These are phyloP conservation scores for Triplophysa tibetana DNA, from an alignment of 2,113 vertebrate species.

Conservation along the genomic window DNA sequence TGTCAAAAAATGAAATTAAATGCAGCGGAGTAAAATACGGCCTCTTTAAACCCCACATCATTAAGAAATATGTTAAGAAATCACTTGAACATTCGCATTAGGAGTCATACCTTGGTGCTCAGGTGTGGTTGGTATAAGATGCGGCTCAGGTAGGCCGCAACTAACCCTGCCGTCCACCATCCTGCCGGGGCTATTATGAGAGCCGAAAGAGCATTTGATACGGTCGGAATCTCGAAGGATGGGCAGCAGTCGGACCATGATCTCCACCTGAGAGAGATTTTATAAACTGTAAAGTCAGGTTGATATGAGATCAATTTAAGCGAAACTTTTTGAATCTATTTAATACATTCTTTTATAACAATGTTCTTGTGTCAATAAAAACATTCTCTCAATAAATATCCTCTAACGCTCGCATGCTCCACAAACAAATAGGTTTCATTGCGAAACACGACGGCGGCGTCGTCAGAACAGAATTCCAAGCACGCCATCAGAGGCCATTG, in stretches of 20 bases:
- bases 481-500: constrained; percentile 23
- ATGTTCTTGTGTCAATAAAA: neutral
- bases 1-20: neutral
- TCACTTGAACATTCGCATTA: too few relatives aligned
- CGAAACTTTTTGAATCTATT: too few relatives aligned
- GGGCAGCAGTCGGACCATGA: constrained; percentile 70
- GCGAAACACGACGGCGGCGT: constrained; percentile 3
- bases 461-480: constrained; percentile 3
- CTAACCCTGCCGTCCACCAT: constrained; percentile 67
- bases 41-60: neutral
- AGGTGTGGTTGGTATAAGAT: constrained; percentile 65
- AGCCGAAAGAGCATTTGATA: constrained; percentile 62
- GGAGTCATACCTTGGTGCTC: constrained; percentile 61
- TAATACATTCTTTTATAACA: neutral
- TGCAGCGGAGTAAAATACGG: neutral
- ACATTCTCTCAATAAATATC: neutral
- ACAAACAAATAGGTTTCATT: neutral
- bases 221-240: constrained; percentile 62
- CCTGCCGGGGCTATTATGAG: constrained; percentile 51
- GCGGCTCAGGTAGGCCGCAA: constrained; percentile 65
- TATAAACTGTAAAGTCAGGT: neutral
- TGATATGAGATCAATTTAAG: neutral
- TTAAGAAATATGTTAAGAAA: neutral
- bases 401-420: neutral
- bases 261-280: constrained; percentile 63